Evolutionary conservation across 2,888 invertebrate genomes (phyloP).

Genomic region (Panorpa germanica): DNA sequence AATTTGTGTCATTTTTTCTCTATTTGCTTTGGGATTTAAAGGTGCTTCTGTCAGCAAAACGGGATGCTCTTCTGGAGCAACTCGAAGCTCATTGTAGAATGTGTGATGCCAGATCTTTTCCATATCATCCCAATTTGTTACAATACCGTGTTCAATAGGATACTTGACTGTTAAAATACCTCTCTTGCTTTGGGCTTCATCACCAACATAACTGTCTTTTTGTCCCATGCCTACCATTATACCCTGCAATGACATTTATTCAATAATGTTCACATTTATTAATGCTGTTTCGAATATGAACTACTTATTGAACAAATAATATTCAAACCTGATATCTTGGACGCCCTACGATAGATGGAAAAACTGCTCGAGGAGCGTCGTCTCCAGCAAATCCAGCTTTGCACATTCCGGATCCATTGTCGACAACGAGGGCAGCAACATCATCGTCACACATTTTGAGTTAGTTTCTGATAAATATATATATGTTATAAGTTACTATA

Average conservation of each 20-base stretch:
- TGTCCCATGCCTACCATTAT: constrained; percentile 90
- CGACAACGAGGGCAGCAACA: constrained; percentile 82
- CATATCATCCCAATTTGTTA: constrained; percentile 74
- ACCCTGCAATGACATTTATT: too few relatives aligned
- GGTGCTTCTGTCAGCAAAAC: constrained; percentile 67
- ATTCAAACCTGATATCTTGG: constrained; percentile 81
- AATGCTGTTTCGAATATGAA: too few relatives aligned
- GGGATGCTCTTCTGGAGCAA: constrained; percentile 65
- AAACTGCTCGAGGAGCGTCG: constrained; percentile 73
- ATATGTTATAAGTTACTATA: too few relatives aligned
- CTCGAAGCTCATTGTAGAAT: constrained; percentile 63
- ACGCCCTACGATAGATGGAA: constrained; percentile 81
- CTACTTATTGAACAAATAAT: too few relatives aligned
- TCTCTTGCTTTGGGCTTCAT: constrained; percentile 68
- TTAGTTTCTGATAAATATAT: too few relatives aligned
- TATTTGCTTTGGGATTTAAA: constrained; percentile 58
- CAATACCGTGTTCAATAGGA: constrained; percentile 60
- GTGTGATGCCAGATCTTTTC: constrained; percentile 79
- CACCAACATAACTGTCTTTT: constrained; percentile 75
- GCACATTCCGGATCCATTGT: constrained; percentile 88
- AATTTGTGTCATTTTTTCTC: constrained; percentile 60
- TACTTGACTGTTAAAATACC: constrained; percentile 52
- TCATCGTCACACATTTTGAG: constrained; percentile 87
- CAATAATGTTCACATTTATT: too few relatives aligned
- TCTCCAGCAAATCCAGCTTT: constrained; percentile 88